phyloP scores from a whole-genome alignment of 2,797 vertebrate species.

The Tarsius wallacei region DNA sequence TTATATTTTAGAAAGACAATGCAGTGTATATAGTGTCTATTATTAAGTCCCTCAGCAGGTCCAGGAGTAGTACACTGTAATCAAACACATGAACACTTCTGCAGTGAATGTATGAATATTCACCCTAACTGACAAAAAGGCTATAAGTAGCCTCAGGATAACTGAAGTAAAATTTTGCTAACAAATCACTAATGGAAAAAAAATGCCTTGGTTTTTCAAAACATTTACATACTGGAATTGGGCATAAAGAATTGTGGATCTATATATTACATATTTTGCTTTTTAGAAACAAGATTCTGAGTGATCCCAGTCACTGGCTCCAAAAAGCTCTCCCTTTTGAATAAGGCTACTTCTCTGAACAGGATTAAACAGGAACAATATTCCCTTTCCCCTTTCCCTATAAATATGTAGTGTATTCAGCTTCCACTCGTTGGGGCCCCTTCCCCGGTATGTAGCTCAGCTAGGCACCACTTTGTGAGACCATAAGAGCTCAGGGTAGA shows the following conservation, averaged over 20 bases:
- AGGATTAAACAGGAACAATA: neutral
- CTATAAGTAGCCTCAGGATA: slow-evolving; percentile 32
- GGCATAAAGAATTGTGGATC: neutral
- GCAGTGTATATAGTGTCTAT: neutral
- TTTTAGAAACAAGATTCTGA: slow-evolving; percentile 40
- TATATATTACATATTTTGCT: neutral
- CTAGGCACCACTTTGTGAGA: neutral
- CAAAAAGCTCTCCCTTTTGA: slow-evolving; percentile 32
- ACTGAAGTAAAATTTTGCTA: slow-evolving; percentile 63
- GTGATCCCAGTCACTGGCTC: neutral
- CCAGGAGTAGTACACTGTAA: slow-evolving; percentile 42
- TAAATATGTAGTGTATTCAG: neutral
- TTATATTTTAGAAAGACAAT: slow-evolving; percentile 54
- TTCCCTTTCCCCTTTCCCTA: neutral
- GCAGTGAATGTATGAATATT: slow-evolving; percentile 45
- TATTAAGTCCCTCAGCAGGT: slow-evolving; percentile 44
- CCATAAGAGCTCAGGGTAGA: neutral
- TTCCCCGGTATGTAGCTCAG: neutral
- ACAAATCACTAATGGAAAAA: slow-evolving; percentile 29
- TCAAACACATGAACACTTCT: slow-evolving; percentile 58
- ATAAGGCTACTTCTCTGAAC: neutral
- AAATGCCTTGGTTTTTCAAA: slow-evolving; percentile 37
- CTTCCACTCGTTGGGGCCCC: neutral
- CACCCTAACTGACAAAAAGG: slow-evolving; percentile 44
- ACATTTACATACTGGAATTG: slow-evolving; percentile 38